Conservation (phyloP, 2,888 invertebrate genomes). For the Sarcophaga carnaria region DNA sequence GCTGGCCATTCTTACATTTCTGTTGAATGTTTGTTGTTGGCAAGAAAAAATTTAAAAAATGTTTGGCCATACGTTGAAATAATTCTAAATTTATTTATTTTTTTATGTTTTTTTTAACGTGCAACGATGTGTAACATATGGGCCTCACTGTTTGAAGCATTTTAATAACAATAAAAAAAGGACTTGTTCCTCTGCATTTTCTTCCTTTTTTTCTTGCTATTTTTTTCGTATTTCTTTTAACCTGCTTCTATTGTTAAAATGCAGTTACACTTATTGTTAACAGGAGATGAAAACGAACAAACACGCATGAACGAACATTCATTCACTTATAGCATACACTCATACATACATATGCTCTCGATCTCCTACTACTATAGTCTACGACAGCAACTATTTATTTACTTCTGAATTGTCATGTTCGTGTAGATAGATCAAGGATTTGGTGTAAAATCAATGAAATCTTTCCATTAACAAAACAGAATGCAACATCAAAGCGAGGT, state of each 20-base stretch:
- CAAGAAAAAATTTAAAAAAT: slow-evolving; percentile 64
- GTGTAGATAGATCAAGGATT: slow-evolving; percentile 33
- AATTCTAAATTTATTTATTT: slow-evolving; percentile 51
- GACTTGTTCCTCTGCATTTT: slow-evolving; percentile 50
- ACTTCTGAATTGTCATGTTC: slow-evolving; percentile 52
- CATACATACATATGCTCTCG: background rate
- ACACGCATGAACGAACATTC: background rate
- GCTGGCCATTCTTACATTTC: background rate
- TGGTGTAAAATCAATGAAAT: background rate
- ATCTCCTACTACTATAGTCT: background rate
- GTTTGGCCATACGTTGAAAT: slow-evolving; percentile 63
- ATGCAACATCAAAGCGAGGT: too few species aligned
- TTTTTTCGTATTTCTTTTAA: slow-evolving; percentile 35
- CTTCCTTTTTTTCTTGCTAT: background rate
- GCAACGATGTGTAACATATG: slow-evolving; percentile 56
- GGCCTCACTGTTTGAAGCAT: slow-evolving; percentile 15
- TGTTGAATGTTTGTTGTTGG: background rate
- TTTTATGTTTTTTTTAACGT: slow-evolving; percentile 48
- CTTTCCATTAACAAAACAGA: too few species aligned
- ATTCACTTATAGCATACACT: slow-evolving; percentile 26
- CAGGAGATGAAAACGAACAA: slow-evolving; percentile 2
- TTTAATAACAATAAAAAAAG: slow-evolving; percentile 31
- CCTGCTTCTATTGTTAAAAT: slow-evolving; percentile 61
- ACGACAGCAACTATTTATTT: slow-evolving; percentile 32
- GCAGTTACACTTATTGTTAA: slow-evolving; percentile 48